These are phyloP conservation scores for Austrolebias charrua DNA, from an alignment of 2,797 vertebrate species.

Conservation along the genomic window DNA sequence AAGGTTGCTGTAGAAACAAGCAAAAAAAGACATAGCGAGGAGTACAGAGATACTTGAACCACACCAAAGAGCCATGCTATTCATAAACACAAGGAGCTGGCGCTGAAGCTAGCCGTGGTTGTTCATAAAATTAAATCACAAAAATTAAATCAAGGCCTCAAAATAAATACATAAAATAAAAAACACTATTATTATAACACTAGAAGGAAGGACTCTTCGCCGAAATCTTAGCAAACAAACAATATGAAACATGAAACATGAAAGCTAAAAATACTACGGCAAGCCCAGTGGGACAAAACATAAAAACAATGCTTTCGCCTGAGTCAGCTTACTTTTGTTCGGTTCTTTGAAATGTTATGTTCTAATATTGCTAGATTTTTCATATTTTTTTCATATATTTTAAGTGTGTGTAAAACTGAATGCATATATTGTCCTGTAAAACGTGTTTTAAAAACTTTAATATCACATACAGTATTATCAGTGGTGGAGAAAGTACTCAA, in stretches of 20 bases:
- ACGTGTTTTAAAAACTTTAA: no score
- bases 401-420: no score
- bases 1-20: constrained; percentile 10
- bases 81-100: background rate
- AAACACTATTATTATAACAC: background rate
- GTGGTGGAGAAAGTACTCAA: no score
- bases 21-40: constrained; percentile 16
- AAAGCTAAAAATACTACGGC: constrained; percentile 29
- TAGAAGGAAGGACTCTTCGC: background rate
- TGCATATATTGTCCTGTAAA: no score
- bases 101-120: background rate
- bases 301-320: background rate
- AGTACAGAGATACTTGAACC: constrained; percentile 16
- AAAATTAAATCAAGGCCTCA: rapidly evolving
- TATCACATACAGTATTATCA: no score
- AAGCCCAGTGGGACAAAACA: constrained; percentile 42
- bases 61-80: constrained; percentile 26
- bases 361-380: no score
- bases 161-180: background rate
- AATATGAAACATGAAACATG: no score
- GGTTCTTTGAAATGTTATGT: no score
- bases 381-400: no score
- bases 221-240: background rate
- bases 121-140: background rate
- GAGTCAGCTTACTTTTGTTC: no score